These are phyloP conservation scores for Pammene aurita DNA, from an alignment of 2,888 invertebrate species.

Conservation along the genomic window DNA sequence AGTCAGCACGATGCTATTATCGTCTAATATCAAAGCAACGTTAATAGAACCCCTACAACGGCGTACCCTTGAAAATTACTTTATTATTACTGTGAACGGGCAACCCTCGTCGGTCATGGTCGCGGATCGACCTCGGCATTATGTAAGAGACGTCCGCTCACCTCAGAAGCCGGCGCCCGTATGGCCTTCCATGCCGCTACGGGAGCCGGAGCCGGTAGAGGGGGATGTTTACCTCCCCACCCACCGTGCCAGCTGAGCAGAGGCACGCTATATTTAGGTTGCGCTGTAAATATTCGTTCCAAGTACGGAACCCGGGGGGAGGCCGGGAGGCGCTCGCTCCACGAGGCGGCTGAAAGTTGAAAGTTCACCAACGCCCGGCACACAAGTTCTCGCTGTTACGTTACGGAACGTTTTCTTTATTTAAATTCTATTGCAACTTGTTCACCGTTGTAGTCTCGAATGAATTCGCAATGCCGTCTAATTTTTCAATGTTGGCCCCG, in stretches of 20 bases:
- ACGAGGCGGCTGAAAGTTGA: slow-evolving; percentile 80
- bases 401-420: slow-evolving; percentile 79
- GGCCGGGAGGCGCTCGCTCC: slow-evolving; percentile 55
- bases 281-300: slow-evolving; percentile 82
- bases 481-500: slow-evolving; percentile 69
- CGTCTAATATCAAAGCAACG: slow-evolving; percentile 41
- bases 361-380: slow-evolving; percentile 79
- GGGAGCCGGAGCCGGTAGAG: slow-evolving; percentile 52
- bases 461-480: slow-evolving; percentile 72
- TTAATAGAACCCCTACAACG: slow-evolving; percentile 52
- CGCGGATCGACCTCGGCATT: slow-evolving; percentile 61
- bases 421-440: slow-evolving; percentile 84
- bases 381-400: slow-evolving; percentile 74
- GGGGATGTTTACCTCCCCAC: slow-evolving; percentile 74
- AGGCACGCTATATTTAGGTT: slow-evolving; percentile 83
- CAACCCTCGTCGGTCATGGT: slow-evolving; percentile 76
- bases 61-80: slow-evolving; percentile 69
- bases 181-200: slow-evolving; percentile 67
- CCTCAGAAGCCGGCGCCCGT: slow-evolving; percentile 68
- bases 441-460: slow-evolving; percentile 75
- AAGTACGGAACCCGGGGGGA: slow-evolving; percentile 70
- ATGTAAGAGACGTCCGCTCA: slow-evolving; percentile 68
- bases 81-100: slow-evolving; percentile 65
- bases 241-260: slow-evolving; percentile 79
- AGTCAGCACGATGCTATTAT: slow-evolving; percentile 33